These are phyloP conservation scores for Brachyptera putata DNA, from an alignment of 2,888 invertebrate genomes.

Conservation along the genomic window DNA sequence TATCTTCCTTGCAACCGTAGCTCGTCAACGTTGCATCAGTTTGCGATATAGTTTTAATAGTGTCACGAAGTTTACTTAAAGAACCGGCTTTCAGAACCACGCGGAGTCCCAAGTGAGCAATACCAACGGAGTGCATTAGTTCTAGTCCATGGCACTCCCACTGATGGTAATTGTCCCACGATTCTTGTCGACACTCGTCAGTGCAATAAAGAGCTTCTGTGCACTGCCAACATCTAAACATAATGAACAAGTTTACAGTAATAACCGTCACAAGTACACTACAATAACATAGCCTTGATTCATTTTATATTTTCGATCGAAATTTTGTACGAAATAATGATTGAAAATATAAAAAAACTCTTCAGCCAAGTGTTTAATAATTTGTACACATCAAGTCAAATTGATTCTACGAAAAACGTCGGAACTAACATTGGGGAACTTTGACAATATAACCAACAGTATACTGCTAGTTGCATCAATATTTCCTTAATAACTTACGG, in stretches of 20 bases:
- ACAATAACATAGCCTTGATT: not conserved
- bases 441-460: no score
- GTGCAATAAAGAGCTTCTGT: slow-evolving; percentile 65
- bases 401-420: no score
- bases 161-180: slow-evolving; percentile 56
- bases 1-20: slow-evolving; percentile 40
- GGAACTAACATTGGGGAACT: no score
- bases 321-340: no score
- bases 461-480: no score
- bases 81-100: slow-evolving; percentile 54
- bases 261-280: not conserved
- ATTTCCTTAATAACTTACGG: slow-evolving; percentile 52
- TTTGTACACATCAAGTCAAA: no score
- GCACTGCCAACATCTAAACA: slow-evolving; percentile 61
- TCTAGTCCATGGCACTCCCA: slow-evolving; percentile 66
- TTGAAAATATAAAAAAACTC: not conserved
- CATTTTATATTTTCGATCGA: slow-evolving; percentile 1
- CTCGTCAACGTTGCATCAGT: not conserved
- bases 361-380: no score
- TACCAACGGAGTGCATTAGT: slow-evolving; percentile 67
- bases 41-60: not conserved
- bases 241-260: not conserved
- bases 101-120: slow-evolving; percentile 72
- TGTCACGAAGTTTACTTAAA: not conserved
- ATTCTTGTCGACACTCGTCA: slow-evolving; percentile 55